These are phyloP conservation scores for Brachycybe producta DNA, from an alignment of 2,888 invertebrate species.

Conservation along the genomic window DNA sequence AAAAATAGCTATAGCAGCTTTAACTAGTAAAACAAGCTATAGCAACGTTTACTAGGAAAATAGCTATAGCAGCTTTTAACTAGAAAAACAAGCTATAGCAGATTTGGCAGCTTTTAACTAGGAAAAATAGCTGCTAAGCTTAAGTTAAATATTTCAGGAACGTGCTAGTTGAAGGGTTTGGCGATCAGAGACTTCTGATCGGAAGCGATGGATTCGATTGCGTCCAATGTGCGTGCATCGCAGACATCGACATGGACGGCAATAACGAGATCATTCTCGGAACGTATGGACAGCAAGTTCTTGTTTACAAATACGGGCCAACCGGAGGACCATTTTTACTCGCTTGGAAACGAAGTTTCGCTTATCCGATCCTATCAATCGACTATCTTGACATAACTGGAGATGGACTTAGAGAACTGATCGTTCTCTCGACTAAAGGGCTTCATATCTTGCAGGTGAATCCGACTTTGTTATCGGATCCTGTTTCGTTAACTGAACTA, in stretches of 20 bases:
- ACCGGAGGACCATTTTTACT: not conserved
- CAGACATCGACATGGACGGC: slow-evolving; percentile 58
- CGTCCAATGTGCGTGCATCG: slow-evolving; percentile 46
- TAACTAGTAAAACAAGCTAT: not conserved
- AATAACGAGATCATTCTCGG: slow-evolving; percentile 53
- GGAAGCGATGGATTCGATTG: slow-evolving; percentile 45
- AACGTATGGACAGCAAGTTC: slow-evolving; percentile 47
- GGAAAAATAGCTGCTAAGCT: not conserved
- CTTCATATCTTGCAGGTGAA: slow-evolving; percentile 52
- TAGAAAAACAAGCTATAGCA: no score
- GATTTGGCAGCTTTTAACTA: no score
- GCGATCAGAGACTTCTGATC: slow-evolving; percentile 29
- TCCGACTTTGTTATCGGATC: no score
- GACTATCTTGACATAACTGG: slow-evolving; percentile 49
- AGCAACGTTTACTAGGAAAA: not conserved
- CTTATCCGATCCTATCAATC: slow-evolving; percentile 48
- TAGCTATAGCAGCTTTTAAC: no score
- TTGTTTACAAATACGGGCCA: not conserved
- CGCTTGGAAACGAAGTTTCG: slow-evolving; percentile 41
- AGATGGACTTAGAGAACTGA: slow-evolving; percentile 51
- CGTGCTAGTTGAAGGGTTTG: slow-evolving; percentile 29
- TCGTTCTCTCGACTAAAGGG: slow-evolving; percentile 51
- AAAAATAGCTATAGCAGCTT: no score
- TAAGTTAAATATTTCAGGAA: slow-evolving; percentile 23
- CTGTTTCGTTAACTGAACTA: no score